Conservation (phyloP, 2,888 invertebrate species). For the Druceiella hillmani region DNA sequence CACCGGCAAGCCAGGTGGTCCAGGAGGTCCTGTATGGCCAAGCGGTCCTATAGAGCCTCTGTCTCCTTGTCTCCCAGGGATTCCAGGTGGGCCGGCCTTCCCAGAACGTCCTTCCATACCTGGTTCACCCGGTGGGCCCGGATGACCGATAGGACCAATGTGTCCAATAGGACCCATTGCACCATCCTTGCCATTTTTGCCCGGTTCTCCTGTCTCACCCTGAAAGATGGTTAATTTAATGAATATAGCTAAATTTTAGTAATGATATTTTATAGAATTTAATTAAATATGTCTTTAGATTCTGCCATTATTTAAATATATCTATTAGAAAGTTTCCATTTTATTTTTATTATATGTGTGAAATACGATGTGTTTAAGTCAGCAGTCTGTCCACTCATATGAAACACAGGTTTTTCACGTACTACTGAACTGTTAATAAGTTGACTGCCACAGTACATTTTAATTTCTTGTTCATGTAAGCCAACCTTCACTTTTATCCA, state of each 20-base stretch:
- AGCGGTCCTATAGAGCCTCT: slow-evolving; percentile 65
- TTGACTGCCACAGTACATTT: too few species aligned
- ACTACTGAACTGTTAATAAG: too few species aligned
- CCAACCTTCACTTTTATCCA: too few species aligned
- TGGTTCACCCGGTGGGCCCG: slow-evolving; percentile 56
- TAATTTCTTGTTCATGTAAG: too few species aligned
- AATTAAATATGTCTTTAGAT: neutral
- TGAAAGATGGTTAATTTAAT: slow-evolving; percentile 26
- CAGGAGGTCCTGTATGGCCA: slow-evolving; percentile 59
- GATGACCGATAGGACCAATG: slow-evolving; percentile 61
- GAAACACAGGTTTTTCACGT: too few species aligned
- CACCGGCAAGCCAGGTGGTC: slow-evolving; percentile 66
- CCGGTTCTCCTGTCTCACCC: slow-evolving; percentile 68
- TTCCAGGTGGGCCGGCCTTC: slow-evolving; percentile 65
- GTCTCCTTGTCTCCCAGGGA: slow-evolving; percentile 68
- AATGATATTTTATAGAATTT: neutral
- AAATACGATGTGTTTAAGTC: too few species aligned
- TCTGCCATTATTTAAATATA: neutral
- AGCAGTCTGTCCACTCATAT: too few species aligned
- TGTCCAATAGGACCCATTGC: slow-evolving; percentile 62
- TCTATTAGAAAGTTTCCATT: too few species aligned
- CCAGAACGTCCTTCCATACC: slow-evolving; percentile 60
- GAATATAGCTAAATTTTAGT: slow-evolving; percentile 4
- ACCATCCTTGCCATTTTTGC: slow-evolving; percentile 69
- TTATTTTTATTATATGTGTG: too few species aligned